Evolutionary conservation across 2,797 vertebrate species (phyloP), one percentile per base, ranked within the genome.

Genomic region (Aphelocoma californica): DNA sequence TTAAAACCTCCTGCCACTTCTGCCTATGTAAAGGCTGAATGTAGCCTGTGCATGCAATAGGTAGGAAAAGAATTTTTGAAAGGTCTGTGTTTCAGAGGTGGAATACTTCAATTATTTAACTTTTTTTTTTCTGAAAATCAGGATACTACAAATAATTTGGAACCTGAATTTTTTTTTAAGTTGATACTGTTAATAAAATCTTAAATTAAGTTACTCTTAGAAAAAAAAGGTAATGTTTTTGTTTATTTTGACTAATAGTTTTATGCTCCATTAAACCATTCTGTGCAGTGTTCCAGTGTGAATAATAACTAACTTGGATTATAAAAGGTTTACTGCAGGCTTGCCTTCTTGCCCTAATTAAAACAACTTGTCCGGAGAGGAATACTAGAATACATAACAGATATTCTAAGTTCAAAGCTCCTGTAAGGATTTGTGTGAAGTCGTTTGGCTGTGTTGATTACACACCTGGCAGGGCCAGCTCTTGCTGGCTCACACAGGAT

Each of bases 221-320:
- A 8, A 71, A 88, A 86, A 90, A 64, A 92, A 88, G 81, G 85
- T 91, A 83, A 70, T 86, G 14, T 13, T 91, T 90, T 91, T 86
- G 34, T 78, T 92, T 84, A 80, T 94, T 95, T 81, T 73, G 72
- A 91, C 51, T 82, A 88, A 74, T 70, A 92, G 86, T 91, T 94
- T 96, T 80, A 85, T 93, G 88, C 66, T 94, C 73, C 84, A 88
- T 95, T 97, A 94, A 94, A 91, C 64, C 44, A 86, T 74, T 73
- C 72, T 70, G 17, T 71, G 57, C 48, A 69, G 81, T 85, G 82
- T 93, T 94, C 62, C 62, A 85, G 64, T 90, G 50, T 75, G 86
- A 91, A 84, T 96, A 93, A 85, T 89, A 95, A 92, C 92, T 95
- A 94, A 97, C 90, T 58, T 88, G 86, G n/a, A 65, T 92, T 95